A percentile compares a stretch with the other conserved stretches of the same genome.
Conservation (phyloP, 2,797 vertebrate species). For the Lerista edwardsae region DNA sequence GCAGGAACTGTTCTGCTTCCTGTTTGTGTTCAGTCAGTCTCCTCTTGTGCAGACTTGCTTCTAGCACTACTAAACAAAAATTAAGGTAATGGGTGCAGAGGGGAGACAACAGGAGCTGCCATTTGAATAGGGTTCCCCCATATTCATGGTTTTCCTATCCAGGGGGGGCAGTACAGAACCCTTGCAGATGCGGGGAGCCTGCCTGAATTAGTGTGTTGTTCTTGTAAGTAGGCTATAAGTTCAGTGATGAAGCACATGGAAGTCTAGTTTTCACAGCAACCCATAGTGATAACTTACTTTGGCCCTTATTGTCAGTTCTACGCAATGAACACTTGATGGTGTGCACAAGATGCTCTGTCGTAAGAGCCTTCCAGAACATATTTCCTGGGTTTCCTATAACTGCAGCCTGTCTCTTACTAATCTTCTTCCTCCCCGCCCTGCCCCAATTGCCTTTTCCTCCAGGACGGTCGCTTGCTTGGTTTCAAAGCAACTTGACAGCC, state of each 20-base stretch:
- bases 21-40: no score
- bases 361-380: neutral
- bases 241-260: neutral
- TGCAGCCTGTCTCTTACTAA: neutral
- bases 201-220: no score
- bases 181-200: no score
- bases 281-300: neutral
- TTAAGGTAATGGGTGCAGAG: no score
- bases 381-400: neutral
- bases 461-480: constrained; percentile 86
- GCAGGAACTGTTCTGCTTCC: no score
- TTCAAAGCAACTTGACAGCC: constrained; percentile 82
- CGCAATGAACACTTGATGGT: neutral
- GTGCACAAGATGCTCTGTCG: neutral
- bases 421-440: neutral
- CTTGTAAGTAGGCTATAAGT: neutral
- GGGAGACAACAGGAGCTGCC: no score
- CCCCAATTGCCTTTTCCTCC: constrained; percentile 54
- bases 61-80: no score
- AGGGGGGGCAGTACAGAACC: no score
- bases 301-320: neutral
- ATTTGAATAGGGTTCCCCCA: no score
- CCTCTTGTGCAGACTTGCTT: no score
- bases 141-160: no score
- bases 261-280: no score